Evolutionary conservation across 2,888 invertebrate species (phyloP).

Genomic region (Pristionchus entomophagus): DNA sequence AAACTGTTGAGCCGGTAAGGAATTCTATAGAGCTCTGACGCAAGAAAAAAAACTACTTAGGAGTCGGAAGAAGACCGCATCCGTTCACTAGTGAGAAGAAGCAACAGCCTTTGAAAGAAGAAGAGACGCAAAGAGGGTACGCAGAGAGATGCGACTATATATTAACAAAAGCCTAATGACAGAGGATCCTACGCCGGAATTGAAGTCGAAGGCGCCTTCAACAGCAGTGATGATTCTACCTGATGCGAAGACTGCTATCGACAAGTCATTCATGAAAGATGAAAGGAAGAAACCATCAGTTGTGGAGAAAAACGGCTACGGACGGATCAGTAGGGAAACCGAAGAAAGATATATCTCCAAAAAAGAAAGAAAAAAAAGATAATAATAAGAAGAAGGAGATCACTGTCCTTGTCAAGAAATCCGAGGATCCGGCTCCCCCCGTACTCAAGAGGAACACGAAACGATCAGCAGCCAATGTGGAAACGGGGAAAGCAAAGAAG

Average conservation of each 20-base stretch:
- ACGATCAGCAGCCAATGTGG: not conserved
- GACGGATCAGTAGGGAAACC: not conserved
- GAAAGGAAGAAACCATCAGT: constrained; percentile 1
- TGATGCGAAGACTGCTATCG: constrained; percentile 23
- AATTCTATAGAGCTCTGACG: too few relatives aligned
- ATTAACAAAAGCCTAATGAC: too few relatives aligned
- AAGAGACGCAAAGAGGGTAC: constrained; percentile 23
- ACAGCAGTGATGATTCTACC: not conserved
- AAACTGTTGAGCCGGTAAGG: constrained; percentile 26
- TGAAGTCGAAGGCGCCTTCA: not conserved
- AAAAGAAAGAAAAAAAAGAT: not conserved
- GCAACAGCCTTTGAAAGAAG: not conserved
- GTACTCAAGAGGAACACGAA: constrained; percentile 39
- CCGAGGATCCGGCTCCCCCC: constrained; percentile 33
- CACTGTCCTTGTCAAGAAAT: constrained; percentile 38
- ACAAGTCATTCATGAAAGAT: constrained; percentile 18
- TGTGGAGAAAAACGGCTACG: not conserved
- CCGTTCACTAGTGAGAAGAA: constrained; percentile 7
- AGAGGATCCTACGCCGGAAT: constrained; percentile 3
- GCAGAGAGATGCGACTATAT: not conserved
- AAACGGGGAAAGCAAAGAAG: constrained; percentile 36
- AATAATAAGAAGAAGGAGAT: constrained; percentile 37
- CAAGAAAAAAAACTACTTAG: not conserved
- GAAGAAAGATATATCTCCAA: constrained; percentile 5
- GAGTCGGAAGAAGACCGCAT: constrained; percentile 18